phyloP scores from a whole-genome alignment of 1,140 invertebrate genomes.

The Drosophila nasuta region DNA sequence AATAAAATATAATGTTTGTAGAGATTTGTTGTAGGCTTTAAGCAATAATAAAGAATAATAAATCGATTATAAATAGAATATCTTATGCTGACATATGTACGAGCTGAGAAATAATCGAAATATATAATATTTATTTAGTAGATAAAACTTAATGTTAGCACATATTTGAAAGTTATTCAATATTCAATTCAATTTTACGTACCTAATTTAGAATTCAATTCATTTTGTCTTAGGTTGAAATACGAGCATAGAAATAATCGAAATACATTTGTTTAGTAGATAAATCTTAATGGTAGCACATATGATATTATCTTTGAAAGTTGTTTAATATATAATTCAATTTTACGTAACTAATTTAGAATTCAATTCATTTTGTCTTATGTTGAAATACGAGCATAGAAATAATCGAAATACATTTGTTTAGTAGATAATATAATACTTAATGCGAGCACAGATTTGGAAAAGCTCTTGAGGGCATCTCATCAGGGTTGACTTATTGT shows the following conservation, averaged over 20 bases:
- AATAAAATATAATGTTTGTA: too few species aligned
- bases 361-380: background rate
- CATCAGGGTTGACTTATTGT: background rate
- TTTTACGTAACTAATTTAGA: background rate
- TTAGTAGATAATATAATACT: background rate
- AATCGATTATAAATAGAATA: too few species aligned
- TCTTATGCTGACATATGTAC: too few species aligned
- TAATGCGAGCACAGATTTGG: background rate
- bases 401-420: background rate
- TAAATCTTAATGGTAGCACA: too few species aligned
- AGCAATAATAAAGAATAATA: too few species aligned
- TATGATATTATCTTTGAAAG: too few species aligned
- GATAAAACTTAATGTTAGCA: background rate
- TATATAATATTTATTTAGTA: background rate
- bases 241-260: too few species aligned
- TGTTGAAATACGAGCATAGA: background rate
- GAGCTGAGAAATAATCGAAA: background rate
- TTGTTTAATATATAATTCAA: background rate
- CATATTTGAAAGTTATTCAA: background rate
- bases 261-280: too few species aligned
- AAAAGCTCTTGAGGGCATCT: background rate
- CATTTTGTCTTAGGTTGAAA: too few species aligned
- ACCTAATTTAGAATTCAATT: background rate
- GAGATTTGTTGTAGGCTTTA: too few species aligned
- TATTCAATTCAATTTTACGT: too few species aligned